Percentiles rank a stretch among this genome's conserved stretches.
phyloP scores from a whole-genome alignment of 2,888 invertebrate species.

The Endomychus coccineus region DNA sequence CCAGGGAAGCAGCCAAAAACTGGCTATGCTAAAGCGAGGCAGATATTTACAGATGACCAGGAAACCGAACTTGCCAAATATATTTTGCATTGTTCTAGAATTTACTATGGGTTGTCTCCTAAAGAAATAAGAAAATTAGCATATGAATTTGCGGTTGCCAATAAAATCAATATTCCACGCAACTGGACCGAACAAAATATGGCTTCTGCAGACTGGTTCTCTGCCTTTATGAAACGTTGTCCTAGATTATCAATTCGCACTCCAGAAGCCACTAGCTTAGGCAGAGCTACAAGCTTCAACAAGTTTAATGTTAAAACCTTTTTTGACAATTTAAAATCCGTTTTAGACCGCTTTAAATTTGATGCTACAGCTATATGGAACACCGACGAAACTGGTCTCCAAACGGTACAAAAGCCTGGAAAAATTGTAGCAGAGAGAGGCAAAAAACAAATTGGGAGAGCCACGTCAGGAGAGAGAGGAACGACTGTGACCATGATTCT shows the following conservation, averaged over 20 bases:
- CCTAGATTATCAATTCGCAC: slow-evolving; percentile 5
- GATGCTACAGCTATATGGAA: slow-evolving; percentile 12
- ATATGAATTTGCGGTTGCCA: slow-evolving; percentile 7
- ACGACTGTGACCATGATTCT: too few relatives aligned
- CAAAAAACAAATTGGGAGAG: too few relatives aligned
- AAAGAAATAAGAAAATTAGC: slow-evolving; percentile 13
- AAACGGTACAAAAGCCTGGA: too few relatives aligned
- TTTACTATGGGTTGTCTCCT: slow-evolving; percentile 11
- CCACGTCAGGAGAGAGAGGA: too few relatives aligned
- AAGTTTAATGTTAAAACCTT: slow-evolving; percentile 12
- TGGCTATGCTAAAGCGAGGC: too few relatives aligned
- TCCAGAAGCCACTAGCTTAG: slow-evolving; percentile 17
- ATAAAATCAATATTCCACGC: slow-evolving; percentile 11
- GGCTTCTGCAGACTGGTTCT: slow-evolving; percentile 16
- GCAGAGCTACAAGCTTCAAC: slow-evolving; percentile 18
- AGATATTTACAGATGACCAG: too few relatives aligned
- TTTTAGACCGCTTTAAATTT: slow-evolving; percentile 10
- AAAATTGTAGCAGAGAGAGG: too few relatives aligned
- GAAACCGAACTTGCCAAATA: too few relatives aligned
- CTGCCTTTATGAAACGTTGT: slow-evolving; percentile 15
- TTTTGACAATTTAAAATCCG: slow-evolving; percentile 11
- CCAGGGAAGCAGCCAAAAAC: too few relatives aligned
- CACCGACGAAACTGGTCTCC: slow-evolving; percentile 9
- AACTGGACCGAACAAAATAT: slow-evolving; percentile 13
- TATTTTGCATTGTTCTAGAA: slow-evolving; percentile 4